Percentiles rank a stretch among this genome's conserved stretches.
phyloP scores from a whole-genome alignment of 2,113 vertebrate species.

The Heterotis niloticus region DNA sequence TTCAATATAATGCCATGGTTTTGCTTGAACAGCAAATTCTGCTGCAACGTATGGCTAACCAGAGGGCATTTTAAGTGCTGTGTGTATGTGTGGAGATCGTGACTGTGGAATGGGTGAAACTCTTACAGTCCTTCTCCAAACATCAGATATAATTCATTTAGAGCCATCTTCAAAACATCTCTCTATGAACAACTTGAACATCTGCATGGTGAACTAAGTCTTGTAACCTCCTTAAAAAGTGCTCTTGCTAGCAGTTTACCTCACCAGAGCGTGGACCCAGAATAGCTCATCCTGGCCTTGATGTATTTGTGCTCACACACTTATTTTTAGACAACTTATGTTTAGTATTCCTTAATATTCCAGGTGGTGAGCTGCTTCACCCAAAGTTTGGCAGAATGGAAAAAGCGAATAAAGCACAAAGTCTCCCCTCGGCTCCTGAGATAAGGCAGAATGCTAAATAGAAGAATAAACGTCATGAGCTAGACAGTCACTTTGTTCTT shows the following conservation, averaged over 20 bases:
- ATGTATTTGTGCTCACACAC: not conserved
- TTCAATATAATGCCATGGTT: not conserved
- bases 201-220: not conserved
- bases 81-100: not conserved
- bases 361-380: no score
- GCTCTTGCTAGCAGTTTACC: not conserved
- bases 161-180: not conserved
- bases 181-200: not conserved
- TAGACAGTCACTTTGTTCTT: no score
- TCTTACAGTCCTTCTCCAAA: no score
- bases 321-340: no score
- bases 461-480: no score
- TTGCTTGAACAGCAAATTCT: not conserved
- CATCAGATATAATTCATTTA: no score
- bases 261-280: not conserved
- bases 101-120: no score
- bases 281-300: not conserved
- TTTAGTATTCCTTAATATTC: not conserved
- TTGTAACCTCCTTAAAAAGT: not conserved
- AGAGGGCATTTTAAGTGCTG: not conserved
- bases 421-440: no score
- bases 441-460: no score
- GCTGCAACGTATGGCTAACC: not conserved
- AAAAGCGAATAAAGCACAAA: not conserved
- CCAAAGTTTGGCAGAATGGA: not conserved